phyloP scores from a whole-genome alignment of 1,140 invertebrate genomes.

The Pseudomyrmex cubaensis region DNA sequence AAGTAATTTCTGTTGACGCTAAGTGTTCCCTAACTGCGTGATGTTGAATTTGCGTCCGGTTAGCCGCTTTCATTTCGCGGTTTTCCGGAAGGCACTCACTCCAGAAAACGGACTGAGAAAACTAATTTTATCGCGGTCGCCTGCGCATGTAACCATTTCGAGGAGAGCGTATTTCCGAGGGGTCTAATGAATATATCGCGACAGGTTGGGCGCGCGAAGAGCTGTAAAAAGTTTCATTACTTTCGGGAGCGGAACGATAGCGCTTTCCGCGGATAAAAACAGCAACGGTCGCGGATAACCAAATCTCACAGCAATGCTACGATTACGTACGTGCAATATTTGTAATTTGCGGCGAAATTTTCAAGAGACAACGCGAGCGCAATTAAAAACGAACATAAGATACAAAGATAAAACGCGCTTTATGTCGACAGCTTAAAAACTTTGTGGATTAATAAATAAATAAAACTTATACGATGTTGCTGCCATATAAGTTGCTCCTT shows the following conservation, averaged over 20 bases:
- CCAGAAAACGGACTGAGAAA: constrained; percentile 38
- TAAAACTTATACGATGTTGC: too few relatives aligned
- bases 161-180: constrained; percentile 15
- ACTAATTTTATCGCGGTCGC: constrained; percentile 56
- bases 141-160: constrained; percentile 16
- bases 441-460: background rate
- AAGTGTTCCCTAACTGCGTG: constrained; percentile 52
- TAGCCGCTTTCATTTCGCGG: constrained; percentile 49
- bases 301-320: background rate
- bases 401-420: constrained; percentile 3
- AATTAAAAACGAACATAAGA: constrained; percentile 9
- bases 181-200: constrained; percentile 60
- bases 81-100: background rate
- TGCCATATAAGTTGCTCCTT: background rate
- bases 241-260: constrained; percentile 1
- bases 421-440: background rate
- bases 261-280: background rate
- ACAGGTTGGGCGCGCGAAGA: background rate
- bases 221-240: constrained; percentile 30
- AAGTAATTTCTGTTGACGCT: constrained; percentile 26
- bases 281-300: background rate
- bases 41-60: constrained; percentile 60
- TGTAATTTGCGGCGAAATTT: constrained; percentile 19
- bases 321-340: constrained; percentile 31
- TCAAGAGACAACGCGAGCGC: background rate